A percentile compares a stretch with the other conserved stretches of the same genome.
These are phyloP conservation scores for Spilogale gracilis DNA, from an alignment of 2,113 vertebrate species.

Conservation along the genomic window DNA sequence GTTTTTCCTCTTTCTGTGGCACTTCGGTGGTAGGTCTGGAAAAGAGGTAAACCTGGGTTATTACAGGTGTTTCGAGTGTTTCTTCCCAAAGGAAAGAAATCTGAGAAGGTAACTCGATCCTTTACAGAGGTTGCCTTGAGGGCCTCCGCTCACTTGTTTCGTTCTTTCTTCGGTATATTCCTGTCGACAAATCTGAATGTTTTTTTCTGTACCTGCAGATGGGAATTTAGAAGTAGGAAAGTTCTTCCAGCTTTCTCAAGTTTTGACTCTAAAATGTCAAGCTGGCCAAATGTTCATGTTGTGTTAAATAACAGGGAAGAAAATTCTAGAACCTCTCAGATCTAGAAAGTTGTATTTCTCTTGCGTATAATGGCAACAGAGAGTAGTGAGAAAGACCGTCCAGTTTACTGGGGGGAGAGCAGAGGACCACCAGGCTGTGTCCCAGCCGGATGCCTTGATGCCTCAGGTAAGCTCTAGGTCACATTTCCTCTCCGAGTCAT, in stretches of 20 bases:
- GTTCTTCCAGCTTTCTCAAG: neutral
- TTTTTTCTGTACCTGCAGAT: neutral
- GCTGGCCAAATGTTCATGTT: neutral
- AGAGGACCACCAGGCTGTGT: neutral
- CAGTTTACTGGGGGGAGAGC: rapidly evolving
- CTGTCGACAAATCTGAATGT: neutral
- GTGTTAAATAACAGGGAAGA: neutral
- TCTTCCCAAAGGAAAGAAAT: neutral
- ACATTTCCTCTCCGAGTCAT: rapidly evolving
- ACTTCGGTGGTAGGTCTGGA: neutral
- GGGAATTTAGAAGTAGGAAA: neutral
- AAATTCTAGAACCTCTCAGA: conserved; percentile 14
- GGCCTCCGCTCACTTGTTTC: neutral
- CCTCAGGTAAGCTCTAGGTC: neutral
- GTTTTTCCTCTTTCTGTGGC: neutral
- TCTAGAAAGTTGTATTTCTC: neutral
- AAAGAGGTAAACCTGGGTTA: neutral
- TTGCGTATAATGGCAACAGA: neutral
- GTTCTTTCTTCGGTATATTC: neutral
- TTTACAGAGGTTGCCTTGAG: neutral
- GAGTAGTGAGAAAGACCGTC: rapidly evolving
- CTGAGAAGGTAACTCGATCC: neutral
- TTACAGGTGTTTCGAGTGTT: neutral
- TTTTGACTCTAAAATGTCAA: neutral
- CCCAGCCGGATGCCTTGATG: rapidly evolving